phyloP scores from a whole-genome alignment of 2,113 vertebrate species.

The Mandrillus leucophaeus region DNA sequence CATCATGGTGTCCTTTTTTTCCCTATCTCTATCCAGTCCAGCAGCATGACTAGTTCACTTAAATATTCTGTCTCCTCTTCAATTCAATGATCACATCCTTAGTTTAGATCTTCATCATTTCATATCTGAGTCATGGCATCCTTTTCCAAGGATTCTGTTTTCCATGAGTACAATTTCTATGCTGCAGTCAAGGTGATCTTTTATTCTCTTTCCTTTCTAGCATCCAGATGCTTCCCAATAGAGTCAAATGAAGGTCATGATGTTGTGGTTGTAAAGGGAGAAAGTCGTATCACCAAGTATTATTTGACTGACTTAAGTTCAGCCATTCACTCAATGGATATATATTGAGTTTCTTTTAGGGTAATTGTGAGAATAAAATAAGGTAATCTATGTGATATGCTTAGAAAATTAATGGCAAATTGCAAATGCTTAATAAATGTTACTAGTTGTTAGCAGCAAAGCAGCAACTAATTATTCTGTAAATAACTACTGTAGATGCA shows the following conservation, averaged over 20 bases:
- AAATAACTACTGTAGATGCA: background rate
- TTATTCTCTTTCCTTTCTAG: background rate
- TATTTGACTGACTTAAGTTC: background rate
- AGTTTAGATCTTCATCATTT: background rate
- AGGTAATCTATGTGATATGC: background rate
- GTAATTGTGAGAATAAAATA: constrained; percentile 21
- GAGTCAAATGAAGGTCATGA: background rate
- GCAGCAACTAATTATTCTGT: background rate
- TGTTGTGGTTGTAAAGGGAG: background rate
- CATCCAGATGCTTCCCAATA: background rate
- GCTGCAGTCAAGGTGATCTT: background rate
- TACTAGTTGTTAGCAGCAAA: background rate
- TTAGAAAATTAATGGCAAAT: background rate
- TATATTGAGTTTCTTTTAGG: background rate
- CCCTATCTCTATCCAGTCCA: background rate
- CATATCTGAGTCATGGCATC: background rate
- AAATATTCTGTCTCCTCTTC: background rate
- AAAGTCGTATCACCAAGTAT: background rate
- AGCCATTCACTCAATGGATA: background rate
- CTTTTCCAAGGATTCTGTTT: background rate
- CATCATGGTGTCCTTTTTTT: background rate
- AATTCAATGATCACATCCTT: background rate
- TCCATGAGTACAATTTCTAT: background rate
- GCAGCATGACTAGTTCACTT: background rate
- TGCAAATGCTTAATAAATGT: constrained; percentile 10